Conservation (phyloP, 1,140 invertebrate species). For the Sitodiplosis mosellana region DNA sequence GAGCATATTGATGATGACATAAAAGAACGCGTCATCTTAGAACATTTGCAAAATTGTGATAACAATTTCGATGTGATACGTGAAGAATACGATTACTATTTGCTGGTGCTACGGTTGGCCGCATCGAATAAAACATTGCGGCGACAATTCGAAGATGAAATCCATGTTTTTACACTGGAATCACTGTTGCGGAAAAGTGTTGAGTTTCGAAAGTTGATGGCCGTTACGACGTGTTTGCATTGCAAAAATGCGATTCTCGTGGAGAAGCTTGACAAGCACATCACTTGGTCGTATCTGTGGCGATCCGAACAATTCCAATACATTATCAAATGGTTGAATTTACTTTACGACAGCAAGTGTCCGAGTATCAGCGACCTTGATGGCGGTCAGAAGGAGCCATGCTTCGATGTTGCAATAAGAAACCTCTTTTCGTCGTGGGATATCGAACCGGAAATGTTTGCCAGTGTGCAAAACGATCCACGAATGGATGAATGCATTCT, state of each 20-base stretch:
- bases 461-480: neutral
- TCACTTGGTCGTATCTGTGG: neutral
- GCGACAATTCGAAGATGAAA: neutral
- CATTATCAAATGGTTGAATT: no score
- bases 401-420: neutral
- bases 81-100: slow-evolving; percentile 16
- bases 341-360: neutral
- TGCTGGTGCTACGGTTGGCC: slow-evolving; percentile 15
- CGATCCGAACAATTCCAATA: no score
- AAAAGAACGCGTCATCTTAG: slow-evolving; percentile 13
- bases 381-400: neutral
- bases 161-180: neutral
- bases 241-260: neutral
- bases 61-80: slow-evolving; percentile 14
- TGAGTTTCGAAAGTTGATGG: neutral
- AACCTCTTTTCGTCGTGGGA: neutral
- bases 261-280: neutral
- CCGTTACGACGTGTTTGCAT: neutral
- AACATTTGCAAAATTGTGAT: slow-evolving; percentile 14
- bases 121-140: neutral
- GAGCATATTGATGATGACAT: slow-evolving; percentile 17
- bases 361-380: neutral
- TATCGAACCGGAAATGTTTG: neutral
- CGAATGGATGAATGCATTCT: neutral
- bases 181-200: neutral